Percentiles rank a stretch among this genome's conserved stretches.
Conservation (phyloP, 1,140 invertebrate genomes). For the Ladona fulva region DNA sequence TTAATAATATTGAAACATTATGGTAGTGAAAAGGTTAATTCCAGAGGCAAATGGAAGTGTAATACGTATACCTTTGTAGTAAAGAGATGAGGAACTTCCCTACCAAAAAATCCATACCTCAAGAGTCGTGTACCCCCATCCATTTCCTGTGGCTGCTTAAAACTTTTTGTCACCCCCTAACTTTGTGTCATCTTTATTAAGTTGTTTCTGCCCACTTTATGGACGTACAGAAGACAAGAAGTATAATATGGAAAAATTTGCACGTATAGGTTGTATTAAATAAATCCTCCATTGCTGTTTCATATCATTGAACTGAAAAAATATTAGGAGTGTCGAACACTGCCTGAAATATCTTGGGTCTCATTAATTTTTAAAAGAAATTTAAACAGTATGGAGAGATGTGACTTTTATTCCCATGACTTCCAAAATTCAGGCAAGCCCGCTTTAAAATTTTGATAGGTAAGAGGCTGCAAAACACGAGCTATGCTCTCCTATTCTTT, state of each 20-base stretch:
- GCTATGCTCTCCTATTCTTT: background rate
- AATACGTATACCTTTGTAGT: slow-evolving; percentile 10
- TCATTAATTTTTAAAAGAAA: background rate
- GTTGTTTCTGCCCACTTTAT: background rate
- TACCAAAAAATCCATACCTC: background rate
- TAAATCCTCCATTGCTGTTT: background rate
- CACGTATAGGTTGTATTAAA: slow-evolving; percentile 1
- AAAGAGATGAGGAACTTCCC: slow-evolving; percentile 8
- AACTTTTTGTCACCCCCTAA: background rate
- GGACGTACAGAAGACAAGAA: background rate
- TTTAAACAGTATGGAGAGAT: slow-evolving; percentile 7
- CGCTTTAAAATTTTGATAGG: slow-evolving; percentile 1
- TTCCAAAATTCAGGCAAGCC: slow-evolving; percentile 8
- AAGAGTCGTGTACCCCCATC: background rate
- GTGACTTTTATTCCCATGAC: slow-evolving; percentile 5
- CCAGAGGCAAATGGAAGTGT: slow-evolving; percentile 3
- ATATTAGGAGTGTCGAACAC: background rate
- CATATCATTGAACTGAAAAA: background rate
- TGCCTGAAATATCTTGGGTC: background rate
- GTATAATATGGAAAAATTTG: background rate
- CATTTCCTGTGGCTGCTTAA: background rate
- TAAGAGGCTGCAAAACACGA: background rate
- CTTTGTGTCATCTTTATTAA: background rate
- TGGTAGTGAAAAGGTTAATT: background rate
- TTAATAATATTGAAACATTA: background rate